Evolutionary conservation across 2,797 vertebrate species (phyloP), one percentile per base, ranked within the genome.

Genomic region (Myotis planiceps): DNA sequence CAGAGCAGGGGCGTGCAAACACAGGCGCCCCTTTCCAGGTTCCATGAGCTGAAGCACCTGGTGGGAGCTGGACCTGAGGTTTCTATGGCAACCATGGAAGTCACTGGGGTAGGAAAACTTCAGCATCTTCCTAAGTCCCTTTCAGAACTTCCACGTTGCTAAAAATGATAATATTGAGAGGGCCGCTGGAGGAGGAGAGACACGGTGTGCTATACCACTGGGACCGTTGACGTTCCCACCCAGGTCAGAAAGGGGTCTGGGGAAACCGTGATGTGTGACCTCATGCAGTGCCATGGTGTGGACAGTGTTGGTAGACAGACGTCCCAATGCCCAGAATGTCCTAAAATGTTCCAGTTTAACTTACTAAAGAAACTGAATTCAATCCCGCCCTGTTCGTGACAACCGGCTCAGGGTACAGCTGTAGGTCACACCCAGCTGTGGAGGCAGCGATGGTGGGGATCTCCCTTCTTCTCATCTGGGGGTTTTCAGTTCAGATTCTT

Each of bases 121-220:
- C 34, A 19, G 16, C 63, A 55, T 12, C 45, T 78, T 3, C 1
- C 5, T 42, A 23, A 42, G 6, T 25, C 2, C n/a, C 5, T 55
- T 37, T n/a, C 49, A 45, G 51, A 82, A 49, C 29, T 27, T 32
- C 37, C 18, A 0, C 2, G 25, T n/a, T 39, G 58, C 75, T 45
- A 16, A 51, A 60, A 85, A 18, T 5, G 1, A 0, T 0, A 9
- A 19, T 29, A 0, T 8, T 9, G 32, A 60, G 34, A 25, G 1
- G 27, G 6, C 42, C 4, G 6, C 10, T 16, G 39, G 53, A n/a
- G n/a, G 45, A 13, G 32, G 10, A 15, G 68, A 2, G n/a, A 45
- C 6, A 2, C 0, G 0, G 4, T 0, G 3, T 3, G n/a, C 65
- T 12, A 0, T 14, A 5, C 0, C 6, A 0, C 8, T 2, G 60